Base-by-base conservation (phyloP, 2,888 invertebrate genomes). In the Melitaea athalia region DNA sequence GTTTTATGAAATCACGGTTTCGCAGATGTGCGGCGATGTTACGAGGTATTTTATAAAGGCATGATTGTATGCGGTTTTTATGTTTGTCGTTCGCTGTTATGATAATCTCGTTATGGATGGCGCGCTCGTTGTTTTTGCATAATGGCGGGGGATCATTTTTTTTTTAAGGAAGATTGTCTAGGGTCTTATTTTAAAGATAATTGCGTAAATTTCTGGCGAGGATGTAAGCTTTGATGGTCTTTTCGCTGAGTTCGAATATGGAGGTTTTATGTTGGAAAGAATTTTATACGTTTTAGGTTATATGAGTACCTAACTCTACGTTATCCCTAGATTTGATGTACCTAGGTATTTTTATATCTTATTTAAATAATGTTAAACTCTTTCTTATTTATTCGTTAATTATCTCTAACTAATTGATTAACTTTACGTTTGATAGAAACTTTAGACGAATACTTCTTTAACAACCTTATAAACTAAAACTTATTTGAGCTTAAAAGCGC, bases 71-170 rank as follows among this genome's bases (percentile, higher is more conserved):
- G 81, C 76, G 81, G 82, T 83, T 86, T 86, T 87, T 87, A 87
- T 87, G 84, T 85, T 84, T 82, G 80, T 80, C 78, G 78, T 81
- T 79, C 72, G 74, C 75, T 76, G 78, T 87, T 90, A 91, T 91
- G 86, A 91, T 90, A 91, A 90, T 90, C 84, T 83, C 78, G 87
- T 90, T 91, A 89, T 87, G 86, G 85, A 83, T 81, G 72, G 70
- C 77, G 78, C 72, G 81, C 77, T 81, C 80, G 82, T 83, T 85
- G 85, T 86, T 88, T 88, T 88, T 88, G 85, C 86, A 86, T 89
- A 88, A 90, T 90, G 86, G 82, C 75, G 77, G 75, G 79, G 78
- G 79, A 53, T 65, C 67, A 71, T 65, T 72, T 62, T 64, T 71
- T 59, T 74, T 75, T 74, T 17, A 42, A 57, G 57, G 57, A 67